phyloP scores from a whole-genome alignment of 2,113 vertebrate genomes.

The Rhinopomastus cyanomelas region DNA sequence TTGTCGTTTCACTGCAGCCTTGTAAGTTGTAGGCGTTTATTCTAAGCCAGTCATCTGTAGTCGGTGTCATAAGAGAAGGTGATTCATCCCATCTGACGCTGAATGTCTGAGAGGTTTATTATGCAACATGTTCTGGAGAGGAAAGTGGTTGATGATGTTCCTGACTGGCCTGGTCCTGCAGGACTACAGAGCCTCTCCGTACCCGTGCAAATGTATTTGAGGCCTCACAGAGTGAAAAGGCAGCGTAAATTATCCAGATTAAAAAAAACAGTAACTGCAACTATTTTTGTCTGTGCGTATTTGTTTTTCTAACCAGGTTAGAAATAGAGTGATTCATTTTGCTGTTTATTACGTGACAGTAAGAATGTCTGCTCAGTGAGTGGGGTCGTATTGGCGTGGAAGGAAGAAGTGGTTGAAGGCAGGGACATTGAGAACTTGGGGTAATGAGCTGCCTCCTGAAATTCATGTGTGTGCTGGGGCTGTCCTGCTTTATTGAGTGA shows the following conservation, averaged over 20 bases:
- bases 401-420: not conserved
- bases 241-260: not conserved
- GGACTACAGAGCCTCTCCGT: not conserved
- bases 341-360: not conserved
- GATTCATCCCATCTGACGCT: constrained; percentile 34
- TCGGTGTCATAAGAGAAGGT: constrained; percentile 16
- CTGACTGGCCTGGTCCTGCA: not conserved
- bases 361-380: not conserved
- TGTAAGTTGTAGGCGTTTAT: not conserved
- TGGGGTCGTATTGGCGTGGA: not conserved
- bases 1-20: not conserved
- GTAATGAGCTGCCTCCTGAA: not conserved
- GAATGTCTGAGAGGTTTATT: constrained; percentile 23
- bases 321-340: not conserved
- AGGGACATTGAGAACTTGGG: not conserved
- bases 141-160: not conserved
- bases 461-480: not conserved
- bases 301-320: not conserved
- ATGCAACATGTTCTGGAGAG: constrained; percentile 4
- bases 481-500: not conserved
- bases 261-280: not conserved
- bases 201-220: not conserved
- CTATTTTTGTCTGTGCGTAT: not conserved
- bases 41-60: constrained; percentile 27
- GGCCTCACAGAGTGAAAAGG: not conserved